Evolutionary conservation across 2,888 invertebrate species (phyloP).

Genomic region (Tigriopus californicus): DNA sequence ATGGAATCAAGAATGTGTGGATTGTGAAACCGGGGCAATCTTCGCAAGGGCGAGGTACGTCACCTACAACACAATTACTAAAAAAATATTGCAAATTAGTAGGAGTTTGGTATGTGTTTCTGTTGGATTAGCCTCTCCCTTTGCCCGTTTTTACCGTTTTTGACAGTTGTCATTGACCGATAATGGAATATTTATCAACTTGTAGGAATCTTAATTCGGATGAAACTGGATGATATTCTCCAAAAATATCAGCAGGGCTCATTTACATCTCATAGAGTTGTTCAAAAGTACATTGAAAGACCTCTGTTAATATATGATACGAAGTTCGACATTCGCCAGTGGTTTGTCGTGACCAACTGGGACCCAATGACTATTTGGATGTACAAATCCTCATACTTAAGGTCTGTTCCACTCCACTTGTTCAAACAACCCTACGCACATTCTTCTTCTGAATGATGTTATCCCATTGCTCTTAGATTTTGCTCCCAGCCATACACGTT

Average conservation of each 20-base stretch:
- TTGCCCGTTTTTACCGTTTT: no score
- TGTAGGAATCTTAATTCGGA: constrained; percentile 54
- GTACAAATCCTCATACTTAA: constrained; percentile 38
- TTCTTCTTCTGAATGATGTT: background rate
- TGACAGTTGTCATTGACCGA: no score
- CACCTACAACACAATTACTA: no score
- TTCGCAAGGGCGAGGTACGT: constrained; percentile 54
- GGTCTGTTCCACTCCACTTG: background rate
- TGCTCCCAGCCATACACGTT: constrained; percentile 73
- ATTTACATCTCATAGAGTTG: constrained; percentile 45
- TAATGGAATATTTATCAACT: no score
- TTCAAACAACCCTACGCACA: background rate
- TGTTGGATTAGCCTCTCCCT: no score
- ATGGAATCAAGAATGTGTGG: constrained; percentile 77
- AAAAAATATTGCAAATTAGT: no score
- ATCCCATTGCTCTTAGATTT: constrained; percentile 31
- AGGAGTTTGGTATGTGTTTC: no score
- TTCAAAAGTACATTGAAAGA: constrained; percentile 85
- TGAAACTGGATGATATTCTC: constrained; percentile 64
- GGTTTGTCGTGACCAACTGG: constrained; percentile 79
- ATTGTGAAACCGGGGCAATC: constrained; percentile 86
- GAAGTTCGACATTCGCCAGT: constrained; percentile 86
- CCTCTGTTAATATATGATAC: constrained; percentile 72
- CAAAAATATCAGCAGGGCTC: constrained; percentile 30
- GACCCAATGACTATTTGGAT: constrained; percentile 81